phyloP scores from a whole-genome alignment of 2,888 invertebrate genomes.

The Proisotoma minuta region DNA sequence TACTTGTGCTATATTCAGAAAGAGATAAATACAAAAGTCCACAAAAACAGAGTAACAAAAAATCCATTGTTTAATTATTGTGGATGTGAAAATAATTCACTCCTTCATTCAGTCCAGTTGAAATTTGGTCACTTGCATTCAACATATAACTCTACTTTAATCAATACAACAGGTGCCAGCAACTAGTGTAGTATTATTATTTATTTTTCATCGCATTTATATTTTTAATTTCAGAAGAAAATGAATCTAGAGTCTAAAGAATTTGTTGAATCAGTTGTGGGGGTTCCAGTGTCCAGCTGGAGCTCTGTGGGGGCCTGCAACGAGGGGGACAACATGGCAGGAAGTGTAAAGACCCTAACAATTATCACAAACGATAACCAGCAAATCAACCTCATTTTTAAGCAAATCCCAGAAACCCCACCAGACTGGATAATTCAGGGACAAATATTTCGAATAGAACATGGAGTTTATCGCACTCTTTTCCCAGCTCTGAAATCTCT shows the following conservation, averaged over 20 bases:
- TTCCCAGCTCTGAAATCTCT: conserved; percentile 23
- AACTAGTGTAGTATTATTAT: no score
- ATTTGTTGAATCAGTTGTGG: conserved; percentile 73
- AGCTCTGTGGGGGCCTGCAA: conserved; percentile 22
- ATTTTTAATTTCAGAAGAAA: no score
- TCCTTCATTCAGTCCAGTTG: no score
- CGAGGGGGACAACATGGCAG: conserved; percentile 36
- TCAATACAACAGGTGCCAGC: no score
- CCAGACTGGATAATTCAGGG: conserved; percentile 22
- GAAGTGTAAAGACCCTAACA: conserved; percentile 18
- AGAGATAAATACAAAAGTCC: no score
- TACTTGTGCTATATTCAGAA: no score
- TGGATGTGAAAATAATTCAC: no score
- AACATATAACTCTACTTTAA: no score
- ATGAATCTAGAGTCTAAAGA: conserved; percentile 52
- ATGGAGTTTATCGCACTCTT: conserved; percentile 27
- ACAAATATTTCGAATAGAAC: conserved; percentile 31
- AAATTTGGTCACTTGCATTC: no score
- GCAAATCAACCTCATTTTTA: conserved; percentile 21
- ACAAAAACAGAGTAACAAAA: no score
- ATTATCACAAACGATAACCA: conserved; percentile 11
- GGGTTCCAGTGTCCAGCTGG: conserved; percentile 49
- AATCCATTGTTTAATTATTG: no score
- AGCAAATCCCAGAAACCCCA: conserved; percentile 24
- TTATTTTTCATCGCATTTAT: no score